Evolutionary conservation across 2,113 vertebrate species (phyloP).

Genomic region (Phrynocephalus versicolor): DNA sequence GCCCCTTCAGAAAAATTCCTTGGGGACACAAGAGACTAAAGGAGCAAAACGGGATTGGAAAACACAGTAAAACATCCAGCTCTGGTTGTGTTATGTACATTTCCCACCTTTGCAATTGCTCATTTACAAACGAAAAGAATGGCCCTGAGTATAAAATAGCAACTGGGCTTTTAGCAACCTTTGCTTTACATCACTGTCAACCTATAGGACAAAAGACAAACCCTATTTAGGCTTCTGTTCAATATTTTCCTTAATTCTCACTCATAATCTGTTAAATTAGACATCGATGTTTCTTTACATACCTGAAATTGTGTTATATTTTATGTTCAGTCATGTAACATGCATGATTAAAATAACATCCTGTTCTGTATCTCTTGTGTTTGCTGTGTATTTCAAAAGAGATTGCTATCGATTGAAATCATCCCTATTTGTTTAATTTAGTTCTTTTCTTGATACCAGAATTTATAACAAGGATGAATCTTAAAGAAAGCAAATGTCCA

Average conservation of each 20-base stretch:
- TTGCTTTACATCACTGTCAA: conserved; percentile 43
- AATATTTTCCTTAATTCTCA: conserved; percentile 32
- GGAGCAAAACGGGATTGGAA: conserved; percentile 75
- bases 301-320: neutral
- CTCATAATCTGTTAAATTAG: neutral
- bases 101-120: conserved; percentile 43
- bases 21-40: conserved; percentile 68
- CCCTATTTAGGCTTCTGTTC: conserved; percentile 29
- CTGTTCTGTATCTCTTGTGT: neutral
- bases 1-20: conserved; percentile 74
- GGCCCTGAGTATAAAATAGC: conserved; percentile 43
- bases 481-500: conserved; percentile 65
- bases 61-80: conserved; percentile 68
- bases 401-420: neutral
- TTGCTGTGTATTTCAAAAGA: neutral
- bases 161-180: conserved; percentile 42
- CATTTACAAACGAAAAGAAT: conserved; percentile 62
- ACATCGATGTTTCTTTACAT: neutral
- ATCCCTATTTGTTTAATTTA: conserved; percentile 1
- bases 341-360: neutral
- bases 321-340: rapidly evolving
- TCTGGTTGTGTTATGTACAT: conserved; percentile 53
- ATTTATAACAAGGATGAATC: conserved; percentile 65
- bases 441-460: neutral
- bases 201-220: neutral